Evolutionary conservation across 2,797 vertebrate genomes (phyloP).

Genomic region (Myotis daubentonii): DNA sequence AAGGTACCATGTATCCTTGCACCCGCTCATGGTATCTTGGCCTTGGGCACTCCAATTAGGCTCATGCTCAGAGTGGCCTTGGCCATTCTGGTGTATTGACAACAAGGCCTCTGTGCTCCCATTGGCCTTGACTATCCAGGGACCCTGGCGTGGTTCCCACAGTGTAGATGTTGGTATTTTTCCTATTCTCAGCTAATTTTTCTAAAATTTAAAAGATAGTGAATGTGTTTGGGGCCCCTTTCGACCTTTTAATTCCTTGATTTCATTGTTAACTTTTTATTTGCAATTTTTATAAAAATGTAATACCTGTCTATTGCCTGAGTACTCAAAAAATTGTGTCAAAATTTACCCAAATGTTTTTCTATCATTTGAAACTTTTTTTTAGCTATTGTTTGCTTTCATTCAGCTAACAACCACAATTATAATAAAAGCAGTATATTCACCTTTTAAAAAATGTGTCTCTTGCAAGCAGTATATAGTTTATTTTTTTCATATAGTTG

Average conservation of each 20-base stretch:
- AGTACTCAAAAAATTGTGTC: conserved; percentile 73
- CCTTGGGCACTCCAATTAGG: too few relatives aligned
- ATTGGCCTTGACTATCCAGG: too few relatives aligned
- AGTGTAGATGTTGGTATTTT: conserved; percentile 81
- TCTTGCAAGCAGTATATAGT: neutral
- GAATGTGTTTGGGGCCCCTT: conserved; percentile 80
- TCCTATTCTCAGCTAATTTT: conserved; percentile 70
- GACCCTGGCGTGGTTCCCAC: too few relatives aligned
- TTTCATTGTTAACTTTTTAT: conserved; percentile 83
- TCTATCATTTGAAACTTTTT: conserved; percentile 59
- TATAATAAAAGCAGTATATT: conserved; percentile 65
- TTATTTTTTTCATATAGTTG: conserved; percentile 30
- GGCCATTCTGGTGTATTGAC: too few relatives aligned
- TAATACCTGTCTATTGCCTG: conserved; percentile 81
- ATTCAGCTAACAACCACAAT: conserved; percentile 56
- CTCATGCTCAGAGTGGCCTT: too few relatives aligned
- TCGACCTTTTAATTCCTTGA: conserved; percentile 75
- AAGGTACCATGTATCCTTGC: too few relatives aligned
- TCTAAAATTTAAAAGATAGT: conserved; percentile 83
- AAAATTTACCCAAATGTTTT: conserved; percentile 73
- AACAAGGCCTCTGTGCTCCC: too few relatives aligned
- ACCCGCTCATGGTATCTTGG: too few relatives aligned
- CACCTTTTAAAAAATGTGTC: conserved; percentile 55
- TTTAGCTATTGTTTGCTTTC: conserved; percentile 34
- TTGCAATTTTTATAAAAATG: conserved; percentile 82